These are phyloP conservation scores for Drosophila meridionalis DNA, from an alignment of 2,888 invertebrate genomes.

Conservation along the genomic window DNA sequence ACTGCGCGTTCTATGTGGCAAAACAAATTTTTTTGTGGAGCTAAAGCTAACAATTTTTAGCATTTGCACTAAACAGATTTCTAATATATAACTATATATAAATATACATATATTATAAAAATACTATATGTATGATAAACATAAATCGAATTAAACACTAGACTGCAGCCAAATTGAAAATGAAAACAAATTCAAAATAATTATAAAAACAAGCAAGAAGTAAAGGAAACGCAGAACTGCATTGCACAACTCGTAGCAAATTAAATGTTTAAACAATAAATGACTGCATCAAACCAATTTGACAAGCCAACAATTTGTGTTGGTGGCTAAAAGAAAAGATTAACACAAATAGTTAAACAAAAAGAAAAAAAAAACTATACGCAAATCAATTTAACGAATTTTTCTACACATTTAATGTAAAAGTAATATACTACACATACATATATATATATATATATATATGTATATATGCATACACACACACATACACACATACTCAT, in stretches of 20 bases:
- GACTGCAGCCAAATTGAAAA: slow-evolving; percentile 75
- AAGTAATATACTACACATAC: slow-evolving; percentile 53
- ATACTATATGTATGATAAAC: slow-evolving; percentile 49
- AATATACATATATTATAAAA: slow-evolving; percentile 37
- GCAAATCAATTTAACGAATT: slow-evolving; percentile 81
- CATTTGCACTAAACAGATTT: slow-evolving; percentile 77
- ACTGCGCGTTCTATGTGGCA: slow-evolving; percentile 40
- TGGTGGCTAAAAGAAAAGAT: slow-evolving; percentile 57
- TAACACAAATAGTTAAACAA: slow-evolving; percentile 22
- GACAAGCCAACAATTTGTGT: slow-evolving; percentile 53
- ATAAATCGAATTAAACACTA: slow-evolving; percentile 68
- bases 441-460: slow-evolving; percentile 4
- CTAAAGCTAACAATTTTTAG: slow-evolving; percentile 67
- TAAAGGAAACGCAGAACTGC: slow-evolving; percentile 59
- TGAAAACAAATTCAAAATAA: slow-evolving; percentile 15
- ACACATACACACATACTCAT: slow-evolving; percentile 24
- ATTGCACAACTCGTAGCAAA: slow-evolving; percentile 72
- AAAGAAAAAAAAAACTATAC: slow-evolving; percentile 54
- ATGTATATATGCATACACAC: slow-evolving; percentile 26
- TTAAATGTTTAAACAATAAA: slow-evolving; percentile 43
- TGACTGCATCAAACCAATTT: slow-evolving; percentile 65
- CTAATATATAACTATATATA: slow-evolving; percentile 42
- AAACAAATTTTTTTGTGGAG: slow-evolving; percentile 42
- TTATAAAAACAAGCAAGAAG: slow-evolving; percentile 19
- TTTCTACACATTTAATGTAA: slow-evolving; percentile 80